Base-by-base conservation (phyloP, 2,797 vertebrate species). In the Fundulus diaphanus region DNA sequence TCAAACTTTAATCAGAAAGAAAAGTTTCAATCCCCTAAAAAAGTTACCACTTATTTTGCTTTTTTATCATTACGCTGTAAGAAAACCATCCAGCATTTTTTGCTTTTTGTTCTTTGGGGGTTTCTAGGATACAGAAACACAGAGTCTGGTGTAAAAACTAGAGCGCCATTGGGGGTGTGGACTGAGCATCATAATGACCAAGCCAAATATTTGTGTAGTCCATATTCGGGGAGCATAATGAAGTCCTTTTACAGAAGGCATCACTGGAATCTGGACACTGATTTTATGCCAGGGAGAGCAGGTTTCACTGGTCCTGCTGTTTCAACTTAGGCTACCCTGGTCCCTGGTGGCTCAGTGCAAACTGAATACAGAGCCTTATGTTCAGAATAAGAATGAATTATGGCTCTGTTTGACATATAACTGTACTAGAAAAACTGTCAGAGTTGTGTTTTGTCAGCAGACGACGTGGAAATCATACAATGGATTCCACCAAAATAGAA, bases 121-220 rank as follows among this genome's bases (percentile, higher is more conserved):
- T 85, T 83, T 80, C 61, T 81, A 46, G 67, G 86, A 89, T 83
- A 80, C 81, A 86, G 86, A 90, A 90, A 92, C 91, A 93, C 88
- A 91, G 84, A 80, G 74, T 77, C 86, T 84, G 89, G 89, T 92
- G 90, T 93, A 81, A 82, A 61, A 89, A 80, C 80, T 77, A 72
- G 81, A 75, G 83, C 85, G 88, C 87, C 78, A 76, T n/a, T 70
- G 74, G 87, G 88, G 87, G 85, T 88, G 86, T 87, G 90, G 90
- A 86, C 82, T 88, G 87, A 83, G 90, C 91, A 93, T 92, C 93
- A 93, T 94, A 94, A 94, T 93, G 92, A 94, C 91, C 90, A 94
- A 93, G 92, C 89, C 90, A 94, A 94, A 94, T 94, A 94, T 95
- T 94, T 92, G 93, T 93, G 89, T 92, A 91, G 87, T 91, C 87